Conservation (phyloP, 2,113 vertebrate genomes). For the Cranoglanis bouderius region DNA sequence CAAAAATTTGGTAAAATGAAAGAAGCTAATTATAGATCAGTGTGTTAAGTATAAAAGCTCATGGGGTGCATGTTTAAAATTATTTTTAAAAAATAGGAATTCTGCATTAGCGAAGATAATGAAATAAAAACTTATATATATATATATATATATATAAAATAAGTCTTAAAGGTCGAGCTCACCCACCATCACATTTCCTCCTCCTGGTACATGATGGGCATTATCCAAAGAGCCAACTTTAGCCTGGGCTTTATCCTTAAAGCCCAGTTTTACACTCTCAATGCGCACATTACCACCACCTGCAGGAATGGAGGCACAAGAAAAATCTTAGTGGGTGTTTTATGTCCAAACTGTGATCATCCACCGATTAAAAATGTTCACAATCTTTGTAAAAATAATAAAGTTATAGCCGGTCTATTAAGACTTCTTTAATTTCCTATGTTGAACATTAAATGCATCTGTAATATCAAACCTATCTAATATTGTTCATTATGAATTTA, state of each 20-base stretch:
- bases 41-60: too few species aligned
- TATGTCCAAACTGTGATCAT: background rate
- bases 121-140: background rate
- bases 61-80: background rate
- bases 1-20: background rate
- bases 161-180: background rate
- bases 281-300: conserved; percentile 95
- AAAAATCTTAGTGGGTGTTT: background rate
- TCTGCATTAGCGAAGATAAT: background rate
- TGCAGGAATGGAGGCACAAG: conserved; percentile 53
- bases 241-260: conserved; percentile 98
- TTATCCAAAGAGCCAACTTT: conserved; percentile 98
- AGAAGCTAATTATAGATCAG: background rate
- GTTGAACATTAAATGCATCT: background rate
- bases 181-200: conserved; percentile 87
- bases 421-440: background rate
- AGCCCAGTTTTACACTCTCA: conserved; percentile 95
- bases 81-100: too few species aligned
- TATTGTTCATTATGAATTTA: background rate
- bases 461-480: background rate
- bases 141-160: too few species aligned
- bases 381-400: background rate
- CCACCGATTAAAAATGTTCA: background rate
- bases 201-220: conserved; percentile 88
- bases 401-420: background rate